Conservation (phyloP, 2,113 vertebrate species). For the Rhinopomastus cyanomelas region DNA sequence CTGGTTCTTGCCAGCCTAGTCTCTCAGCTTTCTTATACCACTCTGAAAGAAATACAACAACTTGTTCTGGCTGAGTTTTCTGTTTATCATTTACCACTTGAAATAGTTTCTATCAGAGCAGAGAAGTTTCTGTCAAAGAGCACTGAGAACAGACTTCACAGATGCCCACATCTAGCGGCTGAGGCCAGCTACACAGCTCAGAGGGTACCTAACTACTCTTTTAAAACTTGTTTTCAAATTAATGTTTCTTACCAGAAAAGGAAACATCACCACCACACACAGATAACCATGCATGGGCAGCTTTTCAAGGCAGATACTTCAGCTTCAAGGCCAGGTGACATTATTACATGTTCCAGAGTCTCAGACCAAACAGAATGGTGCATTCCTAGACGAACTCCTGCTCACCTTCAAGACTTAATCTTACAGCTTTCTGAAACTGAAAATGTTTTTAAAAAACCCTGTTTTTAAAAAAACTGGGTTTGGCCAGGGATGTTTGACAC, state of each 20-base stretch:
- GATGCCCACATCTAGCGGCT: not conserved
- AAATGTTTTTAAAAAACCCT: rapidly evolving
- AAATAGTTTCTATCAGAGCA: not conserved
- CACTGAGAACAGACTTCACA: no score
- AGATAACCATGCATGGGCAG: not conserved
- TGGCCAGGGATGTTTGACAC: not conserved
- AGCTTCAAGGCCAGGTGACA: no score
- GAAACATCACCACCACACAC: rapidly evolving
- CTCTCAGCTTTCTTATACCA: not conserved
- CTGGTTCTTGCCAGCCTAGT: not conserved
- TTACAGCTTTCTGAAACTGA: not conserved
- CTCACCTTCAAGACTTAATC: not conserved
- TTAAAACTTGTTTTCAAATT: not conserved
- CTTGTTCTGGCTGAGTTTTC: not conserved
- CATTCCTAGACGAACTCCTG: not conserved
- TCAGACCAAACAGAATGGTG: not conserved
- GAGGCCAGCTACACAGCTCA: not conserved
- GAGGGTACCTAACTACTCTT: not conserved
- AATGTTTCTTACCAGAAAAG: not conserved
- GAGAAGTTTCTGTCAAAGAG: not conserved
- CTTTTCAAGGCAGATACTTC: not conserved
- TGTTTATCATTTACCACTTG: rapidly evolving
- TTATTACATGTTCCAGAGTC: not conserved
- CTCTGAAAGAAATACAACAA: not conserved
- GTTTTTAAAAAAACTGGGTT: not conserved